Conservation (phyloP, 2,797 vertebrate species). For the Mormyrus proboscirostris region DNA sequence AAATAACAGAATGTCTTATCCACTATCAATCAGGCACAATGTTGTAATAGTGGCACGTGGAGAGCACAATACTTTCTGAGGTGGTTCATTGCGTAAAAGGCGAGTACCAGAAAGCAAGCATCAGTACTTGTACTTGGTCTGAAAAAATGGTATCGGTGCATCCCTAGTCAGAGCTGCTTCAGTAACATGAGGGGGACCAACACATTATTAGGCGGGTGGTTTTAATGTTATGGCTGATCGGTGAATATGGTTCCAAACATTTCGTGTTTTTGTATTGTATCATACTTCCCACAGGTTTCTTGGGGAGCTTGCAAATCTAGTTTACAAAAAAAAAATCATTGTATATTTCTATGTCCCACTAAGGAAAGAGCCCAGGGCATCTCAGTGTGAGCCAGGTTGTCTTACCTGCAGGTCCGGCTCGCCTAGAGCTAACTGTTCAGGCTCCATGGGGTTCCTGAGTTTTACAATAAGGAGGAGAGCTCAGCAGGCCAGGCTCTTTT, state of each 20-base stretch:
- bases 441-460: background rate
- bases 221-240: background rate
- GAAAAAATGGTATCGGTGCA: background rate
- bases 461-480: background rate
- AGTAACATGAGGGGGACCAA: background rate
- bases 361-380: background rate
- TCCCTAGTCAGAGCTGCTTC: background rate
- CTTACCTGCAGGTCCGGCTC: background rate
- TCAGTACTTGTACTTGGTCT: background rate
- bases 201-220: background rate
- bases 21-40: background rate
- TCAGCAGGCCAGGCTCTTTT: background rate
- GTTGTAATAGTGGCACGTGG: background rate
- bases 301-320: background rate
- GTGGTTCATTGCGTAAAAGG: background rate
- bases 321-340: background rate
- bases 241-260: background rate
- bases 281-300: background rate
- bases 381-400: background rate
- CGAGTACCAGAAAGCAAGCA: background rate
- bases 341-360: background rate
- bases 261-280: background rate
- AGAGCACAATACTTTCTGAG: background rate
- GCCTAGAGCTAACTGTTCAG: background rate
- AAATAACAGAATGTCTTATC: background rate